phyloP scores from a whole-genome alignment of 1,140 invertebrate species.

The Glossosoma conforme region DNA sequence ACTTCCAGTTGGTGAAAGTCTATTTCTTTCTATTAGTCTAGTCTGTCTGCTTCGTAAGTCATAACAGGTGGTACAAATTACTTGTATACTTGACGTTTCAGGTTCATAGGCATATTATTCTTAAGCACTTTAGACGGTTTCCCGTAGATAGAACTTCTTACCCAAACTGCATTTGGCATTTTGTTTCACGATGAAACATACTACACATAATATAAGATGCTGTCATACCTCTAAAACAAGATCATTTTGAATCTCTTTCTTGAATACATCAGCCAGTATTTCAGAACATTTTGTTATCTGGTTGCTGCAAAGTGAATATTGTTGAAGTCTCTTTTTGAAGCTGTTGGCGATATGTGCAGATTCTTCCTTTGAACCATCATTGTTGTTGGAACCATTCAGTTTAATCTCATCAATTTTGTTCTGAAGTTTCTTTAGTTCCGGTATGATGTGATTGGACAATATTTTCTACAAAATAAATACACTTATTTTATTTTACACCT shows the following conservation, averaged over 20 bases:
- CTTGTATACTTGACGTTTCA: too few relatives aligned
- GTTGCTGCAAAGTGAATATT: conserved; percentile 18
- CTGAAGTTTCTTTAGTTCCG: conserved; percentile 2
- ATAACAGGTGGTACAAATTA: not conserved
- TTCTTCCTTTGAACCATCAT: not conserved
- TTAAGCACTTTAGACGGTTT: not conserved
- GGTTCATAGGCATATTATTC: too few relatives aligned
- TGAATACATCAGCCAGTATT: conserved; percentile 27
- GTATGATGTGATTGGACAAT: conserved; percentile 10
- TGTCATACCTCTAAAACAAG: conserved; percentile 18
- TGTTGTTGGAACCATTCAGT: not conserved
- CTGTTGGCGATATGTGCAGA: not conserved
- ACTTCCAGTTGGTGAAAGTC: too few relatives aligned
- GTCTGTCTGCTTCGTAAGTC: not conserved
- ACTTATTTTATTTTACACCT: too few relatives aligned
- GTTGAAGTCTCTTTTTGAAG: conserved; percentile 2
- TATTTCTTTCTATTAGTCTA: not conserved
- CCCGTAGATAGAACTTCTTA: not conserved
- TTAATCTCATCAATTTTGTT: too few relatives aligned
- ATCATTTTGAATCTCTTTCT: conserved; percentile 17
- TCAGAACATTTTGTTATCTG: conserved; percentile 24
- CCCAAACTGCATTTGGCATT: not conserved
- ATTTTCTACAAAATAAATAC: conserved; percentile 11
- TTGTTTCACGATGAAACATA: not conserved
- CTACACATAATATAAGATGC: not conserved